Evolutionary conservation across 2,797 vertebrate genomes (phyloP), one percentile per base, ranked within the genome.

Genomic region (Scomberomorus guttatus): DNA sequence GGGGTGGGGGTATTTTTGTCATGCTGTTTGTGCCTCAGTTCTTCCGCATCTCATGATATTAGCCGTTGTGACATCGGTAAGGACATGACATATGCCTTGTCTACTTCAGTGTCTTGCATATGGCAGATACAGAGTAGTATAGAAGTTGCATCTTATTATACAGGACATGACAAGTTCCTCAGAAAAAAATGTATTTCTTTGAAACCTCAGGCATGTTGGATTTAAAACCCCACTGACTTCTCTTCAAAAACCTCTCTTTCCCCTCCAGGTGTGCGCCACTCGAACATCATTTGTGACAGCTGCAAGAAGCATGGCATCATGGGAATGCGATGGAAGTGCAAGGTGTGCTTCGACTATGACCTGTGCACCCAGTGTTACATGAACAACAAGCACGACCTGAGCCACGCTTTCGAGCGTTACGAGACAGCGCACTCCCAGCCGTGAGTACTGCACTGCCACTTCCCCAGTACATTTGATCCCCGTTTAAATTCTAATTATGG

Each of bases 311-410:
- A 98, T 0, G 98, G 98, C 0, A 97, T 99, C 61, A 97, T 97
- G 44, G 98, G 98, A 67, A 99, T 99, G 98, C 95, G 98, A 62
- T 99, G 98, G 98, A 99, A 99, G 80, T 99, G 98, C 93, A 98
- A 97, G 18, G 95, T 98, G 85, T 99, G 98, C 93, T 97, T 97
- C 0, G 98, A 99, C 92, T 99, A 99, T 0, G 98, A 99, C 95
- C 91, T 99, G 92, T 99, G 98, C 91, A 98, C 98, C 0, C 98
- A 99, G 88, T 99, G 98, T 85, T 99, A 99, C 95, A 99, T 99
- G 98, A 97, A 96, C 95, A 97, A 97, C 96, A 97, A 96, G 74
- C 98, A 99, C 0, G 98, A 99, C 87, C 95, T 99, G 79, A 72
- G 94, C 4, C 98, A 99, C 9, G 92, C 97, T 77, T 99, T 99